A percentile compares a stretch with the other conserved stretches of the same genome.
These are phyloP conservation scores for Battus philenor DNA, from an alignment of 1,140 invertebrate species.

Conservation along the genomic window DNA sequence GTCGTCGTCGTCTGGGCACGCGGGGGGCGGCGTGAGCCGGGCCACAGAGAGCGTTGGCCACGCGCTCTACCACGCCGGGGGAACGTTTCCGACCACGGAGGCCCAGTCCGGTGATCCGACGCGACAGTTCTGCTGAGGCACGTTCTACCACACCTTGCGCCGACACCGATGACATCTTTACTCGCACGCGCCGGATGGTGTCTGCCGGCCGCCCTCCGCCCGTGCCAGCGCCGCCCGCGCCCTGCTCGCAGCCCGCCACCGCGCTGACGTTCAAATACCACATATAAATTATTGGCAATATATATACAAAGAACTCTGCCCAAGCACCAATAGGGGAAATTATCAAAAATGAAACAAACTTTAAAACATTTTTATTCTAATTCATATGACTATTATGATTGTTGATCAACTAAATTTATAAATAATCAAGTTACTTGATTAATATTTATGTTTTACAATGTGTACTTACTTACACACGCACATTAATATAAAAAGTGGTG, in stretches of 20 bases:
- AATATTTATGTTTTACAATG: too few species aligned
- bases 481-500: too few species aligned
- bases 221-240: slow-evolving; percentile 31
- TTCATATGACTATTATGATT: too few species aligned
- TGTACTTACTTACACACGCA: too few species aligned
- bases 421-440: too few species aligned
- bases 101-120: slow-evolving; percentile 90
- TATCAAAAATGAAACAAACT: too few species aligned
- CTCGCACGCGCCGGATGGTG: slow-evolving; percentile 71
- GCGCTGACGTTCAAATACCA: too few species aligned
- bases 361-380: too few species aligned
- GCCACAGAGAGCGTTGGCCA: slow-evolving; percentile 89
- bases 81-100: slow-evolving; percentile 82
- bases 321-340: too few species aligned
- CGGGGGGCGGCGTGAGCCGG: slow-evolving; percentile 45
- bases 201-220: slow-evolving; percentile 50
- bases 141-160: slow-evolving; percentile 90
- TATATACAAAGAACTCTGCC: too few species aligned
- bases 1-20: slow-evolving; percentile 47
- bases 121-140: slow-evolving; percentile 90
- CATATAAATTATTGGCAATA: too few species aligned
- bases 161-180: slow-evolving; percentile 79
- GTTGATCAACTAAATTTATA: too few species aligned
- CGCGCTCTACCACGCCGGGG: slow-evolving; percentile 85
- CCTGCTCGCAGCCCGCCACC: slow-evolving; percentile 63